A percentile compares a stretch with the other conserved stretches of the same genome.
phyloP scores from a whole-genome alignment of 2,113 vertebrate genomes.

The Regulus satrapa region DNA sequence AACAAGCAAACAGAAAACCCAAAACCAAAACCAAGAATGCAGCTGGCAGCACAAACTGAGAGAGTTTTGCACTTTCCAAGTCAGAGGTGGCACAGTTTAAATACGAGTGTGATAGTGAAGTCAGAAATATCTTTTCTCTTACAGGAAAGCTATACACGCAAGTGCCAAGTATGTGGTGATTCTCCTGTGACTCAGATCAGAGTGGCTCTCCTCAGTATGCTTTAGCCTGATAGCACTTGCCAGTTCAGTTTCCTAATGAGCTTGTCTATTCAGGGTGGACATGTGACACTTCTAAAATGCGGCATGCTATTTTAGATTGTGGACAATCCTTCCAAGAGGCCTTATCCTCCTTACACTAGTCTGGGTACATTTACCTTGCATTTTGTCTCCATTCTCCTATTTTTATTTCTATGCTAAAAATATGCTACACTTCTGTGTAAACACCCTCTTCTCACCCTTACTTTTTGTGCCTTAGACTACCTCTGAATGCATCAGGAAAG shows the following conservation, averaged over 20 bases:
- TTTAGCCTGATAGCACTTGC: neutral
- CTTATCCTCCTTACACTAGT: neutral
- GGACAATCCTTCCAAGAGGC: neutral
- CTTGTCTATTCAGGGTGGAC: fast-evolving
- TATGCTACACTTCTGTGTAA: neutral
- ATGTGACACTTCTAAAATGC: neutral
- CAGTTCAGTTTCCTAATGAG: neutral
- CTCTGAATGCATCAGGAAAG: neutral
- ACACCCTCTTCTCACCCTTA: neutral
- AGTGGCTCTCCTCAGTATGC: neutral
- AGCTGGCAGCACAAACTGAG: neutral
- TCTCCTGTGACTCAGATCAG: neutral
- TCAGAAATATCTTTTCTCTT: neutral
- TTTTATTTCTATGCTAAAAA: neutral
- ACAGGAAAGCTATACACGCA: neutral
- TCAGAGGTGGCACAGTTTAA: neutral
- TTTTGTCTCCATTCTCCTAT: neutral
- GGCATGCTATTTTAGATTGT: neutral
- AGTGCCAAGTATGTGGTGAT: neutral
- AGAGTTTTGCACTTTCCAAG: neutral
- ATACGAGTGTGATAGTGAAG: neutral
- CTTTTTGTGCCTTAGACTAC: fast-evolving
- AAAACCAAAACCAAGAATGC: no score
- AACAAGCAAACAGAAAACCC: neutral
- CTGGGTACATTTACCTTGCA: neutral